Conservation (phyloP, 2,888 invertebrate species). For the Strigamia crassipes region DNA sequence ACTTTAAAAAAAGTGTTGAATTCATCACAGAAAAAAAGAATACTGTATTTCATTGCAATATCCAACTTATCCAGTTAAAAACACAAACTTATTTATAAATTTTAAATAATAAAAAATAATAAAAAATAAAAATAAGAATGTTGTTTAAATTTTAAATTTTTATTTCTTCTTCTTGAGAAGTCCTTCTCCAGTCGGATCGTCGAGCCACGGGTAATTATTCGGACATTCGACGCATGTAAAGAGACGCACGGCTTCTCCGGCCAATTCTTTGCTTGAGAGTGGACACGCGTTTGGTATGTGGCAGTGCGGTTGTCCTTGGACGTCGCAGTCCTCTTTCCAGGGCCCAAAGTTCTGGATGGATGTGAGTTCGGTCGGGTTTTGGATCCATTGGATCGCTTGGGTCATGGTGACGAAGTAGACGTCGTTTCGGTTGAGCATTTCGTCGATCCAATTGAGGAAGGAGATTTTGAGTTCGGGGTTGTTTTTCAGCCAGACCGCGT, state of each 20-base stretch:
- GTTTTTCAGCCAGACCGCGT: conserved; percentile 90
- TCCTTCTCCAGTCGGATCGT: conserved; percentile 93
- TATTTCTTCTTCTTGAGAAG: conserved; percentile 48
- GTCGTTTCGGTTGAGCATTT: conserved; percentile 83
- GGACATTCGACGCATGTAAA: conserved; percentile 97
- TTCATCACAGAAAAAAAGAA: too few relatives aligned
- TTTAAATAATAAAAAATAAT: too few relatives aligned
- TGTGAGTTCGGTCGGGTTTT: conserved; percentile 85
- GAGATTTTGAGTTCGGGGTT: conserved; percentile 90
- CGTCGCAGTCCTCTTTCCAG: conserved; percentile 94
- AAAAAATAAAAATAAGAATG: too few relatives aligned
- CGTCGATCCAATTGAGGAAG: conserved; percentile 91
- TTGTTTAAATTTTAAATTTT: too few relatives aligned
- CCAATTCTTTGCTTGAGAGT: conserved; percentile 79
- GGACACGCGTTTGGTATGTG: conserved; percentile 90
- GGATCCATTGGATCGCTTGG: conserved; percentile 97
- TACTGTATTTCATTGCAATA: too few relatives aligned
- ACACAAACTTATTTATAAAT: too few relatives aligned
- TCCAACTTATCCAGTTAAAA: too few relatives aligned
- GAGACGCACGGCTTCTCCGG: conserved; percentile 86
- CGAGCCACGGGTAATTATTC: conserved; percentile 92
- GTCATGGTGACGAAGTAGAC: conserved; percentile 97
- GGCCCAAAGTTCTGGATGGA: conserved; percentile 87
- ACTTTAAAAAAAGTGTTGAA: too few relatives aligned
- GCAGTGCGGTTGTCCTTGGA: conserved; percentile 90